These are phyloP conservation scores for Portevinia maculata DNA, from an alignment of 2,888 invertebrate species.

Conservation along the genomic window DNA sequence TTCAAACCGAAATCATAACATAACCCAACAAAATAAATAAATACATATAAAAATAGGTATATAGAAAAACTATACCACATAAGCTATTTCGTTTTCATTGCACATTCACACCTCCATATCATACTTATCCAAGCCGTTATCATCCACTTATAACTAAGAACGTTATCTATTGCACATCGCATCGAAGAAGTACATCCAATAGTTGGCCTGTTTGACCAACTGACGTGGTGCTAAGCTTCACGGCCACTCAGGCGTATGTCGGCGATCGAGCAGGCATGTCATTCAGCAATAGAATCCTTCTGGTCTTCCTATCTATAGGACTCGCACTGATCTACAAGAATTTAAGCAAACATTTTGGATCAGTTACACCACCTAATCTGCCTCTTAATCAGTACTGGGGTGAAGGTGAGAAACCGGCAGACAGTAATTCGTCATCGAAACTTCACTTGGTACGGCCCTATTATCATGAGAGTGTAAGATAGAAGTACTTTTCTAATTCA, in stretches of 20 bases:
- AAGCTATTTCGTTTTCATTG: background rate
- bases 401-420: conserved; percentile 77
- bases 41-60: too few species aligned
- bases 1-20: too few species aligned
- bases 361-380: conserved; percentile 76
- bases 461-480: conserved; percentile 30
- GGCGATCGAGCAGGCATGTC: conserved; percentile 24
- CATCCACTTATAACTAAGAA: conserved; percentile 29
- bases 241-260: conserved; percentile 1
- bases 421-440: conserved; percentile 74
- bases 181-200: conserved; percentile 20
- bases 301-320: conserved; percentile 76
- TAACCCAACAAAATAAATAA: too few species aligned
- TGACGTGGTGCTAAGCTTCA: conserved; percentile 18
- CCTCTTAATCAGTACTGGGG: conserved; percentile 80
- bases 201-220: conserved; percentile 1
- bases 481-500: background rate
- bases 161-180: conserved; percentile 34
- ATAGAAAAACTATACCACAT: background rate
- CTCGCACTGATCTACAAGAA: conserved; percentile 77
- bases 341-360: conserved; percentile 74
- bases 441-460: conserved; percentile 45
- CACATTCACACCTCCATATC: background rate
- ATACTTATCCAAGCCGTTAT: conserved; percentile 46
- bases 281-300: conserved; percentile 12